A percentile compares a stretch with the other conserved stretches of the same genome.
Evolutionary conservation across 2,113 vertebrate genomes (phyloP).

Genomic region (Trematomus loennbergii): DNA sequence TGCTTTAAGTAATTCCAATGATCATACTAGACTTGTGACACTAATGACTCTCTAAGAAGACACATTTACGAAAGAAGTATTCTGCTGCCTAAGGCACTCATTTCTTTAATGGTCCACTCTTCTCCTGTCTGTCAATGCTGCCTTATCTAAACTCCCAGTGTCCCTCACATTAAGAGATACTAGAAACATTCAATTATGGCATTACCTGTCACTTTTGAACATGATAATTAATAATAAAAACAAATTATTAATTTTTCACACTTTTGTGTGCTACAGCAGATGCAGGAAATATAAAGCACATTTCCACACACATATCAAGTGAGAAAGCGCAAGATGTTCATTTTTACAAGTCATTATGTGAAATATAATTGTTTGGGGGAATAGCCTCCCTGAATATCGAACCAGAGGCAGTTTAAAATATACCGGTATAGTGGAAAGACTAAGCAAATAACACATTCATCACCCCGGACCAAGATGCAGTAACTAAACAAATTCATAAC

Average conservation of each 20-base stretch:
- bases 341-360: not conserved
- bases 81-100: constrained; percentile 31
- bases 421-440: not conserved
- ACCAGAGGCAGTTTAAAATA: not conserved
- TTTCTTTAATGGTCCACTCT: constrained; percentile 33
- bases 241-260: not conserved
- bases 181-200: not conserved
- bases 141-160: constrained; percentile 2
- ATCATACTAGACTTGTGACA: constrained; percentile 4
- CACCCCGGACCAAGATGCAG: not conserved
- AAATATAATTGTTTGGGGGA: not conserved
- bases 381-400: not conserved
- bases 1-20: constrained; percentile 1
- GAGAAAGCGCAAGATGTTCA: not conserved
- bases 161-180: constrained; percentile 8
- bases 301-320: not conserved
- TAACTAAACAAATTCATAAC: not conserved
- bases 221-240: not conserved
- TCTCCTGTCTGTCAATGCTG: not conserved
- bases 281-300: not conserved
- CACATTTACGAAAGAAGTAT: constrained; percentile 23
- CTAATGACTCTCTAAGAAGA: constrained; percentile 18
- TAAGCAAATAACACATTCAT: not conserved
- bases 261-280: not conserved
- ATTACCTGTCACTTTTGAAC: not conserved